Evolutionary conservation across 2,888 invertebrate genomes (phyloP).

Genomic region (Rhagonycha fulva): DNA sequence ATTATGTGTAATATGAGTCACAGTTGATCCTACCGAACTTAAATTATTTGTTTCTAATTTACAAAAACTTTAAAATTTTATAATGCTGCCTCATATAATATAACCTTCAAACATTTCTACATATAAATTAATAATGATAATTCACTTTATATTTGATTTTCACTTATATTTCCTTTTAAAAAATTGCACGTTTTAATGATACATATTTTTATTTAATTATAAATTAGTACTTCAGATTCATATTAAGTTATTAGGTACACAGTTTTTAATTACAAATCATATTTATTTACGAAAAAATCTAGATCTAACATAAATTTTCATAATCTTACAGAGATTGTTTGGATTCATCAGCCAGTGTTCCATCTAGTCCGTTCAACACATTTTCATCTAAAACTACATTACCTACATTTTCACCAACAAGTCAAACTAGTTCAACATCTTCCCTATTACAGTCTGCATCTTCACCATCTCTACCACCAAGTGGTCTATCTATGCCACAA

Average conservation of each 20-base stretch:
- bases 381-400: constrained; percentile 45
- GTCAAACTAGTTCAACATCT: constrained; percentile 68
- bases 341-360: constrained; percentile 35
- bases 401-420: constrained; percentile 67
- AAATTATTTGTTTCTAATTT: not conserved
- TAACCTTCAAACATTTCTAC: not conserved
- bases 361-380: constrained; percentile 46
- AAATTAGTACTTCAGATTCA: too few relatives aligned
- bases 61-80: not conserved
- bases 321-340: constrained; percentile 44
- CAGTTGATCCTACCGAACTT: not conserved
- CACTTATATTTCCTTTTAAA: not conserved
- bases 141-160: not conserved
- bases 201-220: too few relatives aligned
- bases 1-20: too few relatives aligned
- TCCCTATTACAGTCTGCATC: constrained; percentile 56
- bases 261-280: not conserved
- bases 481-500: constrained; percentile 42
- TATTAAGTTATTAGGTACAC: not conserved
- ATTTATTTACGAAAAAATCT: not conserved
- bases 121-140: not conserved
- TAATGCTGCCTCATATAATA: not conserved
- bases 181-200: not conserved
- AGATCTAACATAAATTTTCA: not conserved
- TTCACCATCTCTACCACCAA: constrained; percentile 45